Conservation (phyloP, 1,140 invertebrate species). For the Drosophila tropicalis region DNA sequence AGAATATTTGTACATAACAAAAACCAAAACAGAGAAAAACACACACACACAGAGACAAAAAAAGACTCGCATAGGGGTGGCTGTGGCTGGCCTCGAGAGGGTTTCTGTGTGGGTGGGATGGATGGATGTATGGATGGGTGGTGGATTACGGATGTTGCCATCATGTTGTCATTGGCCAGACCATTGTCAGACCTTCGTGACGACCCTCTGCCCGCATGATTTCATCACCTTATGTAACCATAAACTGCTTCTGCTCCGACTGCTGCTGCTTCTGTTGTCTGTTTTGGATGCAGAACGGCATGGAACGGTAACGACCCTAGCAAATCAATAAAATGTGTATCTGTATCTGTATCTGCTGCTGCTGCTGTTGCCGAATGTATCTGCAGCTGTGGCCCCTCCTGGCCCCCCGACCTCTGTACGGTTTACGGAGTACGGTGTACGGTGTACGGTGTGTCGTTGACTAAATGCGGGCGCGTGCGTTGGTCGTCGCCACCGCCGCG, state of each 20-base stretch:
- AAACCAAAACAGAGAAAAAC: constrained; percentile 40
- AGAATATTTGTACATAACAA: constrained; percentile 80
- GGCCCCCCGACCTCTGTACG: constrained; percentile 25
- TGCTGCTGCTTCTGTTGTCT: not conserved
- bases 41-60: not conserved
- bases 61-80: constrained; percentile 56
- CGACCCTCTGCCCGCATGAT: constrained; percentile 63
- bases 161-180: constrained; percentile 61
- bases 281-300: constrained; percentile 54
- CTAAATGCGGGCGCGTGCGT: constrained; percentile 78
- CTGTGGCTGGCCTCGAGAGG: constrained; percentile 18
- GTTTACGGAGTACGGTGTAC: not conserved
- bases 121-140: constrained; percentile 8
- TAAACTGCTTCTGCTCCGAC: constrained; percentile 3
- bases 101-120: constrained; percentile 4
- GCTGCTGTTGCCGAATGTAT: constrained; percentile 54
- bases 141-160: constrained; percentile 42
- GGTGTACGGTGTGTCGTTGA: constrained; percentile 51
- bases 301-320: constrained; percentile 26
- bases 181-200: not conserved
- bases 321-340: constrained; percentile 54
- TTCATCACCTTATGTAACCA: constrained; percentile 64
- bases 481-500: constrained; percentile 32
- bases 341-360: constrained; percentile 21
- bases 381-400: constrained; percentile 62